phyloP scores from a whole-genome alignment of 1,140 invertebrate genomes.

The Antheraea mylitta region DNA sequence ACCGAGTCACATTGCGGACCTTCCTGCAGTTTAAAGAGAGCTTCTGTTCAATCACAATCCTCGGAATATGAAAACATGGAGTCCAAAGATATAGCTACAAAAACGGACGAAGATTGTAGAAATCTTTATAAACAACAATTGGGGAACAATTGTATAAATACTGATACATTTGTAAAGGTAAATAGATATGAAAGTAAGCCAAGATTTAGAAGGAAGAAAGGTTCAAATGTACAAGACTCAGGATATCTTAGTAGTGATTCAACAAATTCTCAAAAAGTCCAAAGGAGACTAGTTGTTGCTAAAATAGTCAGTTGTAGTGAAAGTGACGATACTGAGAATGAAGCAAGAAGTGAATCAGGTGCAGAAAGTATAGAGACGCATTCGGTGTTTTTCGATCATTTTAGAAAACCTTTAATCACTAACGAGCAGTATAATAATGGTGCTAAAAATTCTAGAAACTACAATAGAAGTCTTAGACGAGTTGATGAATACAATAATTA shows the following conservation, averaged over 20 bases:
- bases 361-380: conserved; percentile 91
- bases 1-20: conserved; percentile 38
- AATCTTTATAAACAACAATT: conserved; percentile 32
- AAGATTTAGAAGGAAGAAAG: conserved; percentile 56
- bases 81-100: conserved; percentile 13
- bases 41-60: conserved; percentile 56
- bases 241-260: conserved; percentile 90
- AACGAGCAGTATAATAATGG: conserved; percentile 29
- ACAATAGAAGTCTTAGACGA: conserved; percentile 43
- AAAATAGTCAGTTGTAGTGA: conserved; percentile 79
- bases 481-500: conserved; percentile 26
- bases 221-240: conserved; percentile 79
- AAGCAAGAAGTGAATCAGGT: conserved; percentile 90
- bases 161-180: conserved; percentile 58
- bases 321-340: conserved; percentile 87
- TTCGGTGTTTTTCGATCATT: conserved; percentile 87
- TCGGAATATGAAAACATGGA: conserved; percentile 71
- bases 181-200: conserved; percentile 43
- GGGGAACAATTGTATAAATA: conserved; percentile 46
- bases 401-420: conserved; percentile 46
- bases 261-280: conserved; percentile 75
- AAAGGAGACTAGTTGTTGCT: conserved; percentile 58
- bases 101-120: conserved; percentile 28
- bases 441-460: conserved; percentile 41
- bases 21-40: conserved; percentile 61